phyloP scores from a whole-genome alignment of 2,888 invertebrate species.

The Dione vanillae region DNA sequence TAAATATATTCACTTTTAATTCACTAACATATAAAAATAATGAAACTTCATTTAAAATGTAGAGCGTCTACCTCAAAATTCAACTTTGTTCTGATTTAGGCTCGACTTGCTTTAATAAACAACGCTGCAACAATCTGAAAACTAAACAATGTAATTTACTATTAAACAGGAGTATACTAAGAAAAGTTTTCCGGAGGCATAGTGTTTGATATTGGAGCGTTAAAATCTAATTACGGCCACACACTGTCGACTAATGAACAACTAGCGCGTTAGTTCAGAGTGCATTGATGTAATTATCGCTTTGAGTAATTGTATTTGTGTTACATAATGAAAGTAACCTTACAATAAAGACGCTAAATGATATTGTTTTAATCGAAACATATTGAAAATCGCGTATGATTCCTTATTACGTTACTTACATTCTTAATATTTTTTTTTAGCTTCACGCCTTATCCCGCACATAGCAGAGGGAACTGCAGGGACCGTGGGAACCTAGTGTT shows the following conservation, averaged over 20 bases:
- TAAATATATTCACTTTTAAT: background rate
- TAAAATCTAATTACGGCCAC: conserved; percentile 28
- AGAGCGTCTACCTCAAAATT: conserved; percentile 1
- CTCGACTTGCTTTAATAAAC: conserved; percentile 24
- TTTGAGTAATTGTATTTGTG: background rate
- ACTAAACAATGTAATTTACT: conserved; percentile 27
- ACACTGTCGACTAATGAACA: conserved; percentile 9
- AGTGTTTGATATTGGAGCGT: conserved; percentile 24
- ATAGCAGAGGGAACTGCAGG: too few species aligned
- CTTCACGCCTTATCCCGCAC: too few species aligned
- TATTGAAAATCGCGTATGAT: too few species aligned
- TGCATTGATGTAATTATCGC: background rate
- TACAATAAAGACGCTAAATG: too few species aligned
- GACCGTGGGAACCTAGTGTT: too few species aligned
- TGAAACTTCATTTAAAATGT: background rate
- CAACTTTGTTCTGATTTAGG: conserved; percentile 15
- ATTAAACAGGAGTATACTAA: conserved; percentile 13
- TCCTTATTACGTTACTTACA: too few species aligned
- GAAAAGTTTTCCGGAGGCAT: conserved; percentile 28
- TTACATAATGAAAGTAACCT: background rate
- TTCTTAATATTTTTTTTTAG: too few species aligned
- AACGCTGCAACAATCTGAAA: conserved; percentile 11
- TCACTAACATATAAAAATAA: background rate
- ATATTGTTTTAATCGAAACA: too few species aligned
- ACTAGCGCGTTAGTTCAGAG: background rate